Base-by-base conservation (phyloP, 2,797 vertebrate genomes). In the Thaleichthys pacificus region DNA sequence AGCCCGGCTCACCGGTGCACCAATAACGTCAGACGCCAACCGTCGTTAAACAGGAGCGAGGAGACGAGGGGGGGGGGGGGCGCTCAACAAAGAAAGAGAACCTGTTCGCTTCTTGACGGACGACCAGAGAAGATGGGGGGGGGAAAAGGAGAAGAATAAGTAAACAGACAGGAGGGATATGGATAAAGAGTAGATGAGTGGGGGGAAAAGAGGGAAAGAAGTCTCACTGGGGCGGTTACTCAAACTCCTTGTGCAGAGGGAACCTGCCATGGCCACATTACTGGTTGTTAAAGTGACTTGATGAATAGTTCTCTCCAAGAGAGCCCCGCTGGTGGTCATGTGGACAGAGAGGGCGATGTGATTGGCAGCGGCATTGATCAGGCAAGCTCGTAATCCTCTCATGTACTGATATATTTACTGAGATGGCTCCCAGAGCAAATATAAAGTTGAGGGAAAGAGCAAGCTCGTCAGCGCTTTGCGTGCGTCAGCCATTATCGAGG, bases 281-380 rank as follows among this genome's bases (percentile, higher is more conserved):
- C 56, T 62, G 79, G 72, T 66, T 38, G 62, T 61, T 61, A 75
- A 77, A 68, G 12, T 35, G 66, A 66, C 67, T 74, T 74, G 69
- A 83, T 70, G 74, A 82, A 73, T 54, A 66, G 65, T 21, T 63
- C 65, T 24, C n/a, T 57, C 74, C 64, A 51, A 66, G 69, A 56
- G 5, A 6, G 15, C 66, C 7, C 71, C 30, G 62, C 74, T 24
- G 61, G 63, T 42, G 6, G 24, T 17, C 79, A 69, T 61, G 56
- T 15, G 51, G 61, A 71, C 61, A 63, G 38, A n/a, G 7, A 1
- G 72, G 68, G 61, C 42, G 58, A 54, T 68, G 51, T 58, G 65
- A 69, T 61, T 76, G 71, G 22, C 70, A 68, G 65, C 6, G 65
- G 60, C 38, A 78, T 69, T 73, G 81, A 83, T 78, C 61, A 66